Percentiles rank a stretch among this genome's conserved stretches.
These are phyloP conservation scores for Cantharis nigra DNA, from an alignment of 2,888 invertebrate species.

Conservation along the genomic window DNA sequence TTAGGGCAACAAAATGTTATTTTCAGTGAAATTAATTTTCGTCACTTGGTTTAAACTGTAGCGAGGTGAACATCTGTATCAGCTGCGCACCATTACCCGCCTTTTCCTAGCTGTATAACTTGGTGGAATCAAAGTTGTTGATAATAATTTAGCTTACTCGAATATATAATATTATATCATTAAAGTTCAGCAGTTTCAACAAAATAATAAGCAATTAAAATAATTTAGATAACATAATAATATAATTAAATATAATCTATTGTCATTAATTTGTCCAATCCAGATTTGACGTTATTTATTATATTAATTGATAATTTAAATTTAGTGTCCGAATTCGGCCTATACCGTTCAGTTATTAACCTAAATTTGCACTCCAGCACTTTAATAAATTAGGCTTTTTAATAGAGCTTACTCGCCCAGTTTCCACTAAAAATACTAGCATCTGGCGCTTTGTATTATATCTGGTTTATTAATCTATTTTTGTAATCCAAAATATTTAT, in stretches of 20 bases:
- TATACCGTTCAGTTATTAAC: not conserved
- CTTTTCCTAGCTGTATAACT: too few relatives aligned
- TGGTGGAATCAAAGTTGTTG: too few relatives aligned
- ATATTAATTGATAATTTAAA: not conserved
- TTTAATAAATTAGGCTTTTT: not conserved
- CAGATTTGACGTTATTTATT: not conserved
- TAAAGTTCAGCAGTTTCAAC: not conserved
- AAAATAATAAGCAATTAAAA: not conserved
- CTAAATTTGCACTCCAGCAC: not conserved
- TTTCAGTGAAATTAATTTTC: too few relatives aligned
- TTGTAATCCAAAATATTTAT: not conserved
- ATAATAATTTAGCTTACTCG: not conserved
- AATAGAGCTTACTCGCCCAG: not conserved
- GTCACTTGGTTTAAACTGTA: too few relatives aligned
- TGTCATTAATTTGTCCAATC: not conserved
- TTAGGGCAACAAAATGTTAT: too few relatives aligned
- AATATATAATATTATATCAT: not conserved
- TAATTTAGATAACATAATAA: not conserved
- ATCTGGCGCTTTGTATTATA: not conserved
- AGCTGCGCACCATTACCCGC: too few relatives aligned
- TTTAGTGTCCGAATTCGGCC: not conserved
- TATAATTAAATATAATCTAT: not conserved
- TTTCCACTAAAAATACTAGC: not conserved
- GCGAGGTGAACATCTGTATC: too few relatives aligned
- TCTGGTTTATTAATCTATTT: not conserved